Percentiles rank a stretch among this genome's conserved stretches.
Evolutionary conservation across 2,797 vertebrate species (phyloP).

Genomic region (Pteronotus mesoamericanus): DNA sequence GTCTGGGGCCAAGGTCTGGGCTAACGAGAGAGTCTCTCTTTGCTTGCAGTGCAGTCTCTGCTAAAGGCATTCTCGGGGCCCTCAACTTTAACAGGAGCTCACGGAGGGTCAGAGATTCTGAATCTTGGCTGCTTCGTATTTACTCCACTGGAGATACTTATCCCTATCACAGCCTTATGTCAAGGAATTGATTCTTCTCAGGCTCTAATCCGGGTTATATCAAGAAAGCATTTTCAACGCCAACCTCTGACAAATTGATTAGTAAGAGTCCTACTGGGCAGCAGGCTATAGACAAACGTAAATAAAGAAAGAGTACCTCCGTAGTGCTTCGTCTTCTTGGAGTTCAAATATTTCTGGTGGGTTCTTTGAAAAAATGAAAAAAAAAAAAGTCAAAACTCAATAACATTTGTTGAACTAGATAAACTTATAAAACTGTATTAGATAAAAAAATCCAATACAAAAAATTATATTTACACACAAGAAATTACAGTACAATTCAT

Average conservation of each 20-base stretch:
- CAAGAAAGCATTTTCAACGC: not conserved
- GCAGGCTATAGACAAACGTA: not conserved
- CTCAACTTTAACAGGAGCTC: not conserved
- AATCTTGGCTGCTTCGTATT: not conserved
- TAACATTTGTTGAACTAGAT: not conserved
- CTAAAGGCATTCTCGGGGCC: not conserved
- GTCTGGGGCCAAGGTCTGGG: not conserved
- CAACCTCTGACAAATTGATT: not conserved
- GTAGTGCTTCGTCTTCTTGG: slow-evolving; percentile 89
- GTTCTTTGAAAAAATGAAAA: slow-evolving; percentile 69
- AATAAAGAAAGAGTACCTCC: slow-evolving; percentile 83
- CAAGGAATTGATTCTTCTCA: not conserved
- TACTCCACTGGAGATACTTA: not conserved
- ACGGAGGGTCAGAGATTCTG: not conserved
- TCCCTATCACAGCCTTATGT: not conserved
- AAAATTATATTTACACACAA: not conserved
- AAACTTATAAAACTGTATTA: not conserved
- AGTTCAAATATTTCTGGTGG: slow-evolving; percentile 83
- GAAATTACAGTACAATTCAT: not conserved
- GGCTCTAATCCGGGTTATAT: not conserved
- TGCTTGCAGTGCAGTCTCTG: not conserved
- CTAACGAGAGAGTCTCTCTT: not conserved
- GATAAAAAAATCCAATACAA: not conserved
- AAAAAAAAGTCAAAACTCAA: slow-evolving; percentile 14
- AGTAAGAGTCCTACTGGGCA: not conserved